Percentiles rank a stretch among this genome's conserved stretches.
phyloP scores from a whole-genome alignment of 2,113 vertebrate species.

The sheep (Ovis aries) region ARS-UI_Ramb_v3.0 NC_056061.1:46834001-46834500 shows the following conservation, averaged over 20 bases:
- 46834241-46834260: slow-evolving; percentile 73
- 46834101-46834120: slow-evolving; percentile 69
- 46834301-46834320: slow-evolving; percentile 72
- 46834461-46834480: slow-evolving; percentile 45
- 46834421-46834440: slow-evolving; percentile 52
- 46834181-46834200: slow-evolving; percentile 63
- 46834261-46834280: slow-evolving; percentile 71
- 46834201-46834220: slow-evolving; percentile 74
- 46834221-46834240: slow-evolving; percentile 64
- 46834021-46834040: slow-evolving; percentile 73
- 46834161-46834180: slow-evolving; percentile 36
- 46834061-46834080: slow-evolving; percentile 63
- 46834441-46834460: slow-evolving; percentile 50
- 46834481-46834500: slow-evolving; percentile 27
- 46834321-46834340: slow-evolving; percentile 69
- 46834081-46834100: slow-evolving; percentile 65
- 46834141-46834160: slow-evolving; percentile 70
- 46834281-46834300: slow-evolving; percentile 72
- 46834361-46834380: slow-evolving; percentile 59
- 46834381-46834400: slow-evolving; percentile 50
- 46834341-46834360: slow-evolving; percentile 72
- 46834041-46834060: slow-evolving; percentile 75
- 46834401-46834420: slow-evolving; percentile 44
- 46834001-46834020: slow-evolving; percentile 70
- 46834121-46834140: slow-evolving; percentile 55